These are phyloP conservation scores for Microcebus ravelobensis DNA, from an alignment of 2,113 vertebrate species.

Conservation along the genomic window DNA sequence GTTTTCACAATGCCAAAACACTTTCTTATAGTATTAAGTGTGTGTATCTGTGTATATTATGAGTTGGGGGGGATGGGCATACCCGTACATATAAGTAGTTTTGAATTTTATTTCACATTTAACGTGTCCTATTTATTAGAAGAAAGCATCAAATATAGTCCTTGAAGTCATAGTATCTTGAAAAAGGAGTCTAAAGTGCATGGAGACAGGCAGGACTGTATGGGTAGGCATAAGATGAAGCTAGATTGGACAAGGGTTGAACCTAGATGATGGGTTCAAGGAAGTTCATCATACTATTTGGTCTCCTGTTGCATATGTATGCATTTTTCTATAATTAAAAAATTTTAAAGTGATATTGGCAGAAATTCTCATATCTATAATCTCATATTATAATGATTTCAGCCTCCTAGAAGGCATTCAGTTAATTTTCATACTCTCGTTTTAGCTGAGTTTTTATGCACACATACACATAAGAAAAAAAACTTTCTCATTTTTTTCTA, in stretches of 20 bases:
- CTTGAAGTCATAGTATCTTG: background rate
- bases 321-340: background rate
- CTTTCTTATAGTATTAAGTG: background rate
- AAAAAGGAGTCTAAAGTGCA: background rate
- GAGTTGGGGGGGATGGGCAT: background rate
- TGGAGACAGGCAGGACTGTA: background rate
- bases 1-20: background rate
- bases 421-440: background rate
- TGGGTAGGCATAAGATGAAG: background rate
- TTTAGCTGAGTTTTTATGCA: background rate
- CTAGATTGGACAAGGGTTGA: background rate
- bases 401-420: background rate
- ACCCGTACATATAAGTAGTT: accelerated
- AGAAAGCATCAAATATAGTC: background rate
- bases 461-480: background rate
- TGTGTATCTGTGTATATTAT: too few species aligned
- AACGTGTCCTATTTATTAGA: background rate
- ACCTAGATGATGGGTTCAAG: background rate
- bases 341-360: background rate
- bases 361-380: background rate
- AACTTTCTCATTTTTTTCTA: background rate
- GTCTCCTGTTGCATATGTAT: background rate
- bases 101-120: background rate
- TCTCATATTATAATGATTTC: background rate
- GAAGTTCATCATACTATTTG: background rate